Percentiles rank a stretch among this genome's conserved stretches.
Evolutionary conservation across 2,797 vertebrate genomes (phyloP).

Genomic region (Sardinella longiceps): DNA sequence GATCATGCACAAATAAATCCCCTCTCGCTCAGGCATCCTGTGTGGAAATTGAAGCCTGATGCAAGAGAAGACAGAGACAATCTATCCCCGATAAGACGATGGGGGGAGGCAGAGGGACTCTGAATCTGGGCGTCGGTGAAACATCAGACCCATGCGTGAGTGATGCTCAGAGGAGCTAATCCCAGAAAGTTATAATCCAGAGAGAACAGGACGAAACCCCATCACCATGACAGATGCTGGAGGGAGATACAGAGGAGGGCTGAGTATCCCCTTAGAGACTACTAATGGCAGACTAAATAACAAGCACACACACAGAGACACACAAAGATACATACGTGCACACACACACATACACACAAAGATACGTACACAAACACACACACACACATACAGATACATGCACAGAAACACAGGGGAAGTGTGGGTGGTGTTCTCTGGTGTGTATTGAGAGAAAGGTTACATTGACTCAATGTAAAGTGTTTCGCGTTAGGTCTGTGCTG

Average conservation of each 20-base stretch:
- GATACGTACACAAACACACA: neutral
- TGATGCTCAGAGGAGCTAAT: constrained; percentile 22
- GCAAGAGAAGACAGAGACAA: constrained; percentile 29
- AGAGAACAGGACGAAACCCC: neutral
- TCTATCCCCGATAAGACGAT: constrained; percentile 36
- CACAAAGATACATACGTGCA: neutral
- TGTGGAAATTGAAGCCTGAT: constrained; percentile 36
- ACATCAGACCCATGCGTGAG: constrained; percentile 19
- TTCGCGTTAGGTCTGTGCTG: too few relatives aligned
- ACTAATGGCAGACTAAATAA: neutral
- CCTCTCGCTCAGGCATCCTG: constrained; percentile 39
- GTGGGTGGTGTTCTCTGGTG: too few relatives aligned
- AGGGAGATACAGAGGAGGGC: neutral
- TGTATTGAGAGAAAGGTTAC: too few relatives aligned
- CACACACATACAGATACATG: neutral
- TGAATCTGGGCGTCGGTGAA: constrained; percentile 28
- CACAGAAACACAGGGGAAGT: neutral
- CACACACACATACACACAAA: neutral
- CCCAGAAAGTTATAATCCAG: constrained; percentile 15
- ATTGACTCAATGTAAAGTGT: too few relatives aligned
- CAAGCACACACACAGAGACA: neutral
- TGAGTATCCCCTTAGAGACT: neutral
- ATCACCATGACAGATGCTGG: neutral
- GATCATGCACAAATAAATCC: constrained; percentile 35
- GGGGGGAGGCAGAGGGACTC: neutral